phyloP scores from a whole-genome alignment of 2,888 invertebrate genomes.

The Unio delphinus region DNA sequence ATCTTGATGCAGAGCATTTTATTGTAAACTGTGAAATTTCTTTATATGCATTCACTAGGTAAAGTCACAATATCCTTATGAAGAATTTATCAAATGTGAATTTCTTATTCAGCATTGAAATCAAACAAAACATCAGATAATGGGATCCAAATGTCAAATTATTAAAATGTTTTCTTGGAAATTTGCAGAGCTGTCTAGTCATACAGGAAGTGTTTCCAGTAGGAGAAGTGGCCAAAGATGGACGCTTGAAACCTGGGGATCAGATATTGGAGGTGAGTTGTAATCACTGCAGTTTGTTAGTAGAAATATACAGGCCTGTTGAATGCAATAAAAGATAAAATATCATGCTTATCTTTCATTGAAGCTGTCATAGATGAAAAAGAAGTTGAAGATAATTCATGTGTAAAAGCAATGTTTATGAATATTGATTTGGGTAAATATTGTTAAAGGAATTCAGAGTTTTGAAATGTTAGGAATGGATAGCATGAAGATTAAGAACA shows the following conservation, averaged over 20 bases:
- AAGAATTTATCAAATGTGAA: not conserved
- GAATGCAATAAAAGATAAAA: not conserved
- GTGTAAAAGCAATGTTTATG: too few relatives aligned
- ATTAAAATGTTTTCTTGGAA: not conserved
- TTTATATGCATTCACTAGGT: too few relatives aligned
- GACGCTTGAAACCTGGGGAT: slow-evolving; percentile 71
- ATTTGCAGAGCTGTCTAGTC: slow-evolving; percentile 71
- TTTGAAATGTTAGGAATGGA: too few relatives aligned
- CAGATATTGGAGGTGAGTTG: slow-evolving; percentile 71
- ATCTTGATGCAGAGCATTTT: too few relatives aligned
- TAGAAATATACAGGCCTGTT: not conserved
- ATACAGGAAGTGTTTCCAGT: slow-evolving; percentile 73
- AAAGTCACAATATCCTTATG: not conserved
- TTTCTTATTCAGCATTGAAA: not conserved
- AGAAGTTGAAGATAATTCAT: too few relatives aligned
- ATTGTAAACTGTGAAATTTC: too few relatives aligned
- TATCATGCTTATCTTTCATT: not conserved
- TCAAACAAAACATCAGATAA: too few relatives aligned
- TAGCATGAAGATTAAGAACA: too few relatives aligned
- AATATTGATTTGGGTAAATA: too few relatives aligned
- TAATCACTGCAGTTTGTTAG: not conserved
- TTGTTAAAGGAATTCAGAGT: too few relatives aligned
- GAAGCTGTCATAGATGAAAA: too few relatives aligned
- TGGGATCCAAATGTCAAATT: too few relatives aligned
- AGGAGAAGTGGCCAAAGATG: slow-evolving; percentile 71